These are phyloP conservation scores for Labia minor DNA, from an alignment of 2,888 invertebrate species.

Conservation along the genomic window DNA sequence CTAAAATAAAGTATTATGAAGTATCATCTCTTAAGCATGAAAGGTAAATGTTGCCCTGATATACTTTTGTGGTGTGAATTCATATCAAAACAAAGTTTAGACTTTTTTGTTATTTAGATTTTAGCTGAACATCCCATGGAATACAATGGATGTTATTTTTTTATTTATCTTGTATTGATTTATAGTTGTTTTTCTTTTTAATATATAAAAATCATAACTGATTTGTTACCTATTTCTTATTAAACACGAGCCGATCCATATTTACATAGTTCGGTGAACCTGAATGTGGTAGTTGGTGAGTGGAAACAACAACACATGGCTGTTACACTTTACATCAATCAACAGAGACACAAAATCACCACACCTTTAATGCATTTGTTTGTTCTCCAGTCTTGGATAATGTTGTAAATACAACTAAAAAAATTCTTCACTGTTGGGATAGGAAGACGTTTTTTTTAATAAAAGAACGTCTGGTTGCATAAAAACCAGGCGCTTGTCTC, in stretches of 20 bases:
- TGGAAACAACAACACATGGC: not conserved
- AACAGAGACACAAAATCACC: too few relatives aligned
- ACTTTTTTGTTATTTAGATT: not conserved
- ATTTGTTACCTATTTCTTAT: not conserved
- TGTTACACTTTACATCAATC: too few relatives aligned
- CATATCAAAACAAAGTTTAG: slow-evolving; percentile 13
- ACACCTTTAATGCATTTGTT: not conserved
- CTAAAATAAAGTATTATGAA: not conserved
- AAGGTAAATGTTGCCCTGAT: slow-evolving; percentile 13
- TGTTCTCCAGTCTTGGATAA: not conserved
- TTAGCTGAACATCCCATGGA: not conserved
- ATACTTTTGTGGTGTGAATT: slow-evolving; percentile 17
- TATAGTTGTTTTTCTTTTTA: not conserved
- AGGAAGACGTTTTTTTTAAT: too few relatives aligned
- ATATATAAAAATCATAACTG: not conserved
- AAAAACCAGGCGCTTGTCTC: too few relatives aligned
- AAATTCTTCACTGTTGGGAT: too few relatives aligned
- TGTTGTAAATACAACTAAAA: too few relatives aligned
- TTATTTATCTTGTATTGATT: not conserved
- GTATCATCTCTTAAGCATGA: slow-evolving; percentile 14
- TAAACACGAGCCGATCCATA: not conserved
- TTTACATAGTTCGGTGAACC: not conserved
- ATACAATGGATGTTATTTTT: not conserved
- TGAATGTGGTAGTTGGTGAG: not conserved
- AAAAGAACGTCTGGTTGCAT: too few relatives aligned